phyloP scores from a whole-genome alignment of 2,888 invertebrate genomes.

The Melieria crassipennis region DNA sequence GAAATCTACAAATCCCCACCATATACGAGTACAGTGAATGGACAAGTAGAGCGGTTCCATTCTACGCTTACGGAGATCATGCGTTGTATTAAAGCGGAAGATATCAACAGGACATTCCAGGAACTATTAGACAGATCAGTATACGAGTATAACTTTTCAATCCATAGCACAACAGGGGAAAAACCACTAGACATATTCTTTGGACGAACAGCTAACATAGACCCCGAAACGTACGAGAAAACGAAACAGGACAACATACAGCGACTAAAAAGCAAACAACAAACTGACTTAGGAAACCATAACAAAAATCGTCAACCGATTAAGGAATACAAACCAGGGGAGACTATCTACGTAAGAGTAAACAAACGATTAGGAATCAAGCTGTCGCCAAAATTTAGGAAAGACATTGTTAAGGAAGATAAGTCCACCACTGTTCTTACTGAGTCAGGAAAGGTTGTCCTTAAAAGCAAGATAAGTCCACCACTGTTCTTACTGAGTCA shows the following conservation, averaged over 20 bases:
- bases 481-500: too few species aligned
- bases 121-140: conserved; percentile 10
- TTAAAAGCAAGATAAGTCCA: too few species aligned
- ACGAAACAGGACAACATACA: not conserved
- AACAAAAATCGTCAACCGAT: conserved; percentile 1
- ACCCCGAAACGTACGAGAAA: not conserved
- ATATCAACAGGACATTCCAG: conserved; percentile 8
- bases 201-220: not conserved
- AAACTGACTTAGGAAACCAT: not conserved
- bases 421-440: too few species aligned
- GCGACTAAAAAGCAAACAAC: not conserved
- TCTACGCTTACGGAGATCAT: conserved; percentile 38
- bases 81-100: conserved; percentile 35
- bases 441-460: too few species aligned
- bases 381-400: too few species aligned
- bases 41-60: conserved; percentile 36
- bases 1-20: conserved; percentile 36
- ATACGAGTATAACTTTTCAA: conserved; percentile 14
- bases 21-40: conserved; percentile 33
- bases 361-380: conserved; percentile 2
- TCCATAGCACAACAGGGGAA: conserved; percentile 9
- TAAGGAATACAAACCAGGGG: not conserved
- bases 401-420: too few species aligned
- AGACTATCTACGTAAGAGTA: not conserved
- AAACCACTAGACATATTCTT: conserved; percentile 26